These are phyloP conservation scores for Hermetia illucens DNA, from an alignment of 1,140 invertebrate species.

Conservation along the genomic window DNA sequence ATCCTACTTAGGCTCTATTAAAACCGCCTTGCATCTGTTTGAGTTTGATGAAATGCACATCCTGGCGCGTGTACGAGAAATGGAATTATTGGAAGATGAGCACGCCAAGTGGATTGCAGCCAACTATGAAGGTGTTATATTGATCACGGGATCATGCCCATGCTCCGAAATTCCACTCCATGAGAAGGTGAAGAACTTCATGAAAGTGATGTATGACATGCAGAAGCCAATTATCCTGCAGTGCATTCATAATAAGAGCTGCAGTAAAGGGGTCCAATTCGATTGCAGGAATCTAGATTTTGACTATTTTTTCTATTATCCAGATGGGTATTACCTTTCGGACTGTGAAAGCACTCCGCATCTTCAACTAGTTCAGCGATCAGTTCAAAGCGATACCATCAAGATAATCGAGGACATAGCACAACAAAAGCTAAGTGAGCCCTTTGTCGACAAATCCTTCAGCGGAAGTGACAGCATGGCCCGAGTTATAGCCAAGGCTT, in stretches of 20 bases:
- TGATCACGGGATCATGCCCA: too few relatives aligned
- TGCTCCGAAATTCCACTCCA: conserved; percentile 8
- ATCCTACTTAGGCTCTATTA: conserved; percentile 15
- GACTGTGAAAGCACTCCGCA: background rate
- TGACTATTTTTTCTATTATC: background rate
- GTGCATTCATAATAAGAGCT: background rate
- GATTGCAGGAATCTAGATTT: conserved; percentile 11
- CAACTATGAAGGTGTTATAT: conserved; percentile 21
- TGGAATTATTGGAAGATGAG: conserved; percentile 6
- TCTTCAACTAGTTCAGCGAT: background rate
- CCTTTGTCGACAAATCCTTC: conserved; percentile 18
- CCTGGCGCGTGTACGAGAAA: background rate
- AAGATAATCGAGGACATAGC: conserved; percentile 10
- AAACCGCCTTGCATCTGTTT: conserved; percentile 10
- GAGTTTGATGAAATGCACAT: conserved; percentile 13
- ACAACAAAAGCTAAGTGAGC: conserved; percentile 8
- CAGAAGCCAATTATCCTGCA: conserved; percentile 20
- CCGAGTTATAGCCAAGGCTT: conserved; percentile 12
- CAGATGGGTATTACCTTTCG: background rate
- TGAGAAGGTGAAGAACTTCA: conserved; percentile 4
- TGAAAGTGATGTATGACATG: conserved; percentile 12
- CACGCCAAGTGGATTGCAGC: conserved; percentile 17
- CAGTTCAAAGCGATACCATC: background rate
- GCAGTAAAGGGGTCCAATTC: conserved; percentile 13
- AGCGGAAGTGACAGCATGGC: conserved; percentile 20